Evolutionary conservation across 2,797 vertebrate species (phyloP), one percentile per base, ranked within the genome.

Genomic region (Manis pentadactyla): DNA sequence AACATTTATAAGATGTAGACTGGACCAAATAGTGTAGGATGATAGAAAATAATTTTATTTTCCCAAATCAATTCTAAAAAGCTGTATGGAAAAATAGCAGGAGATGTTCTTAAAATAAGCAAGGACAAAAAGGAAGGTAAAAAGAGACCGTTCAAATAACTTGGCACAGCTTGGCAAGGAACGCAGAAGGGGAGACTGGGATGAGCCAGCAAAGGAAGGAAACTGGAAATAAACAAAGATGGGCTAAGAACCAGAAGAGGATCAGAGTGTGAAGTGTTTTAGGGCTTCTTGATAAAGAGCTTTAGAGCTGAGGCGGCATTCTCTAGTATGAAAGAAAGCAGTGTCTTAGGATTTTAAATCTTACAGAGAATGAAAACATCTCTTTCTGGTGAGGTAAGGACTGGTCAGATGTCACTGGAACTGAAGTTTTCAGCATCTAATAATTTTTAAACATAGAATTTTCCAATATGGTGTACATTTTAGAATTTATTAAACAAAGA

Each of bases 211-310:
- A 88, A 87, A 96, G 88, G 96, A 95, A 97, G 96, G 96, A 97
- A 96, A 95, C 68, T 57, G 93, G 88, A 96, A 96, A 95, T 96
- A 95, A 96, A 96, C 96, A 97, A 81, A 96, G 95, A 93, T 68
- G 95, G 97, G 91, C 94, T 77, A 64, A 90, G 57, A 82, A 19
- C 88, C 78, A 96, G 49, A 83, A 88, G 63, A 93, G 66, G 57
- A 88, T 68, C 19, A 94, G 94, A 57, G 95, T 95, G 90, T 97
- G 88, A 97, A 97, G 82, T 91, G 66, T 79, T 95, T 69, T 83
- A 83, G 53, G 73, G 82, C 68, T 95, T 89, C 82, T 17, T 82
- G 96, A 95, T 97, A 95, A 96, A 93, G 69, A 94, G 57, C 29
- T 83, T 73, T 46, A 53, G 57, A 59, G 39, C 39, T 49, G 51